Conservation (phyloP, 1,140 invertebrate genomes). For the Trachymyrmex septentrionalis region DNA sequence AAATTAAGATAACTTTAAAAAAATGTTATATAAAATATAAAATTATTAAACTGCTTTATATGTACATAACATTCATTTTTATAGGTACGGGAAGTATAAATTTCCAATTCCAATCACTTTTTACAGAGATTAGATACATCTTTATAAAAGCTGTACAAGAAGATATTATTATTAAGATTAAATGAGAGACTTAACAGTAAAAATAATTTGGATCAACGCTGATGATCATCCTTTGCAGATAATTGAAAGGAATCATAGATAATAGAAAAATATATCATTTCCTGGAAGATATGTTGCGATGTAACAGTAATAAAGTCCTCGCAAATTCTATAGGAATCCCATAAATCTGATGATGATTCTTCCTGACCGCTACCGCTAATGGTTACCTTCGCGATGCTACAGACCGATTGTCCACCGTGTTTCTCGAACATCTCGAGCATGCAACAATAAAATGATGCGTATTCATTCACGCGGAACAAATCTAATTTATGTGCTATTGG, state of each 20-base stretch:
- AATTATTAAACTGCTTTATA: no score
- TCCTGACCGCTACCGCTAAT: constrained; percentile 42
- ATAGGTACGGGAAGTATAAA: no score
- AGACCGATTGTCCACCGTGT: constrained; percentile 21
- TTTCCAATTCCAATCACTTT: no score
- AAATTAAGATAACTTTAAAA: no score
- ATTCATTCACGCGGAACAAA: constrained; percentile 21
- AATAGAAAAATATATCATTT: constrained; percentile 30
- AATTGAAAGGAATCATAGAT: constrained; percentile 1
- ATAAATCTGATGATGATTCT: constrained; percentile 29
- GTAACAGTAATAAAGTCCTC: constrained; percentile 31
- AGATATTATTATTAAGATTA: constrained; percentile 14
- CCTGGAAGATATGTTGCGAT: constrained; percentile 21
- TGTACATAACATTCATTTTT: no score
- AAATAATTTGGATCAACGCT: constrained; percentile 1
- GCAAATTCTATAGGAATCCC: constrained; percentile 12
- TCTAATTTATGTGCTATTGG: constrained; percentile 23
- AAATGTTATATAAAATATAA: no score
- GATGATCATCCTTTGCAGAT: background rate
- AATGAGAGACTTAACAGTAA: constrained; percentile 1
- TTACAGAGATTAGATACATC: no score
- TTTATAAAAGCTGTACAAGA: background rate
- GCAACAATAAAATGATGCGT: constrained; percentile 23
- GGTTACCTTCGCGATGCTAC: constrained; percentile 17
- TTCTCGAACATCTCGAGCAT: constrained; percentile 39